phyloP scores from a whole-genome alignment of 2,797 vertebrate species.

The Oophaga sylvatica region DNA sequence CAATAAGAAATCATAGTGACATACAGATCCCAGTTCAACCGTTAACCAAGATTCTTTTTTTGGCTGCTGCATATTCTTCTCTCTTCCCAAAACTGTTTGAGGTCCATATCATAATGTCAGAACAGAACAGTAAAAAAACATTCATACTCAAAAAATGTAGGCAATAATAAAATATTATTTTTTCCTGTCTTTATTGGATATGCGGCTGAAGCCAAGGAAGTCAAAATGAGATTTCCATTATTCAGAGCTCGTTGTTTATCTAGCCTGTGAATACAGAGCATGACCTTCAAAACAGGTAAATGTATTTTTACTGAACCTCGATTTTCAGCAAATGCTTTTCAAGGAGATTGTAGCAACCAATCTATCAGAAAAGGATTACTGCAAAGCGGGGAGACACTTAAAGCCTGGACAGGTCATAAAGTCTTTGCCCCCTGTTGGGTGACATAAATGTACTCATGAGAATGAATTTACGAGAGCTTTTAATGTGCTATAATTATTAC shows the following conservation, averaged over 20 bases:
- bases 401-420: constrained; percentile 20
- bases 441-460: constrained; percentile 28
- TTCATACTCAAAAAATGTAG: background rate
- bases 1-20: background rate
- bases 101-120: background rate
- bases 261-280: background rate
- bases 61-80: too few species aligned
- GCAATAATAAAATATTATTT: background rate
- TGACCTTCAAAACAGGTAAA: background rate
- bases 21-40: background rate
- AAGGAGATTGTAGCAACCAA: constrained; percentile 4
- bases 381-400: constrained; percentile 6
- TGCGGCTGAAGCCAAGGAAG: background rate
- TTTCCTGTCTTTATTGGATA: too few species aligned
- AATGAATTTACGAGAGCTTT: constrained; percentile 30
- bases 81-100: background rate
- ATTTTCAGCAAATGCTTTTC: constrained; percentile 24
- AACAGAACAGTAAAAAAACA: background rate
- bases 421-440: constrained; percentile 7
- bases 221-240: constrained; percentile 9
- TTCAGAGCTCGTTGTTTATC: background rate
- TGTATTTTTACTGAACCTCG: background rate
- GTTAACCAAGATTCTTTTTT: background rate
- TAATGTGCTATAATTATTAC: constrained; percentile 31
- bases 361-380: constrained; percentile 11